Evolutionary conservation across 1,140 invertebrate species (phyloP).

Genomic region (Penaeus japonicus): DNA sequence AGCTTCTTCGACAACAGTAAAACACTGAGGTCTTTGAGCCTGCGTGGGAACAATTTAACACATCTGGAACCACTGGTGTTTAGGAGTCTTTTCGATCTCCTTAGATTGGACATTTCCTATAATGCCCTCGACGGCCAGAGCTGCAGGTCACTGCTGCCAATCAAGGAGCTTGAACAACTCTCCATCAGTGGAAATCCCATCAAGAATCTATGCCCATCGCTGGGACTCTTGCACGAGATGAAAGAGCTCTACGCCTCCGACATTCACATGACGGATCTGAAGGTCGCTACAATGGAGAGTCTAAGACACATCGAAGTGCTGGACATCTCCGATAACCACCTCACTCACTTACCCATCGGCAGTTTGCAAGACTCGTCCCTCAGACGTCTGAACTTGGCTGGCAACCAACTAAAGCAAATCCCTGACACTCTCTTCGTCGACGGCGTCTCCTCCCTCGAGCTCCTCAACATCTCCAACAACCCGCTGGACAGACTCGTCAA

Average conservation of each 20-base stretch:
- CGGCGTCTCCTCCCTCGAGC: slow-evolving; percentile 71
- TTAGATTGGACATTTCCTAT: slow-evolving; percentile 44
- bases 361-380: slow-evolving; percentile 63
- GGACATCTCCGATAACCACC: slow-evolving; percentile 84
- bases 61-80: slow-evolving; percentile 41
- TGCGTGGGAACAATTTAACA: slow-evolving; percentile 80
- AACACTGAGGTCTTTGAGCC: slow-evolving; percentile 80
- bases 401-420: slow-evolving; percentile 78
- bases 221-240: slow-evolving; percentile 31
- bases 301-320: slow-evolving; percentile 77
- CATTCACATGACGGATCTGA: slow-evolving; percentile 73
- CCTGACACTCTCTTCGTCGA: slow-evolving; percentile 48
- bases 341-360: slow-evolving; percentile 75
- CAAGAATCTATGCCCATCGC: slow-evolving; percentile 35
- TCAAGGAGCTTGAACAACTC: slow-evolving; percentile 40
- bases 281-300: slow-evolving; percentile 77
- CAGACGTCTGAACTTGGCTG: slow-evolving; percentile 78
- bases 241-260: slow-evolving; percentile 50
- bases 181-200: slow-evolving; percentile 53
- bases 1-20: slow-evolving; percentile 49
- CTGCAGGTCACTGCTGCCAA: slow-evolving; percentile 31
- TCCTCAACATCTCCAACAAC: slow-evolving; percentile 87
- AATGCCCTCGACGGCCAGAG: slow-evolving; percentile 41
- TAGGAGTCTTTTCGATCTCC: slow-evolving; percentile 42
- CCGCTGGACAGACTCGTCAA: slow-evolving; percentile 77